A percentile compares a stretch with the other conserved stretches of the same genome.
phyloP scores from a whole-genome alignment of 2,797 vertebrate species.

The Clarias platycephalus region DNA sequence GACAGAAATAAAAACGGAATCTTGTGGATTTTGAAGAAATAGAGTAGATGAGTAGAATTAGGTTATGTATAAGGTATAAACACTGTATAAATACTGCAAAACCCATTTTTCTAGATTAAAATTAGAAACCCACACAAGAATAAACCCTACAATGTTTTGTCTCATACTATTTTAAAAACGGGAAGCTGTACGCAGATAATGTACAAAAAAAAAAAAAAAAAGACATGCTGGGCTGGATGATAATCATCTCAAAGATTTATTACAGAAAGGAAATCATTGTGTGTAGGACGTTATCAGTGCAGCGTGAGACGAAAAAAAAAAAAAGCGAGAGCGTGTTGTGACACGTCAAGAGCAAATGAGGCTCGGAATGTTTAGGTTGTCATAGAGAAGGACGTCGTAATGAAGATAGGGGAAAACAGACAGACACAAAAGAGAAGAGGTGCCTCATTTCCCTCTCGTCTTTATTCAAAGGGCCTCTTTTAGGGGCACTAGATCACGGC shows the following conservation, averaged over 20 bases:
- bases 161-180: not conserved
- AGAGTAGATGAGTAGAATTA: not conserved
- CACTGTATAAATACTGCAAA: not conserved
- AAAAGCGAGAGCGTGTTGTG: constrained; percentile 20
- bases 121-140: not conserved
- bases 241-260: not conserved
- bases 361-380: constrained; percentile 35
- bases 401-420: constrained; percentile 39
- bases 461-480: constrained; percentile 44
- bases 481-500: constrained; percentile 35
- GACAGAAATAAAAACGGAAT: not conserved
- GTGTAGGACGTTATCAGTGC: not conserved
- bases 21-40: not conserved
- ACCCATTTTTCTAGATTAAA: not conserved
- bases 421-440: constrained; percentile 21
- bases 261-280: not conserved
- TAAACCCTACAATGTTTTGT: not conserved
- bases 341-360: constrained; percentile 31
- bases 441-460: constrained; percentile 10
- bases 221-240: not conserved
- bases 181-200: not conserved
- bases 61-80: not conserved
- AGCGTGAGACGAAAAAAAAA: not conserved
- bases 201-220: not conserved
- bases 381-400: constrained; percentile 36